Evolutionary conservation across 2,113 vertebrate species (phyloP).

Genomic region (Hiodon alosoides): DNA sequence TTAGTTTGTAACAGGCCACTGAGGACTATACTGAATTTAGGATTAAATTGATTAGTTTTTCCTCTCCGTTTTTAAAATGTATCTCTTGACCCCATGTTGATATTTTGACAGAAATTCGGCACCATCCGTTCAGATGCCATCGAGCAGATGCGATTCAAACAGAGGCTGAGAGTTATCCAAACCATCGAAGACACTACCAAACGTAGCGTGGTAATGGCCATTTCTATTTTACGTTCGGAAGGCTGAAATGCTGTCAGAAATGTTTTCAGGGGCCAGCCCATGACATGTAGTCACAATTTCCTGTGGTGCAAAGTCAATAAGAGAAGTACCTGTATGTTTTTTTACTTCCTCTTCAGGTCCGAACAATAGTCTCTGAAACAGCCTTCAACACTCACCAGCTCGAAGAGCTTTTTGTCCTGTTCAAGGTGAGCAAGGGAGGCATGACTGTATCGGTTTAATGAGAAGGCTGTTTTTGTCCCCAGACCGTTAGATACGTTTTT

Average conservation of each 20-base stretch:
- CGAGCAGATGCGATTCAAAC: constrained; percentile 97
- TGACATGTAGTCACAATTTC: neutral
- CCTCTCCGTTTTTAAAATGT: too few relatives aligned
- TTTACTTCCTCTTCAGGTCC: constrained; percentile 64
- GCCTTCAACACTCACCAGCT: constrained; percentile 85
- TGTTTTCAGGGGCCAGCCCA: too few relatives aligned
- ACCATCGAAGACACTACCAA: constrained; percentile 95
- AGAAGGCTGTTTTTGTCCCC: too few relatives aligned
- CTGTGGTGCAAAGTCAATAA: neutral
- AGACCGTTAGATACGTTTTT: too few relatives aligned
- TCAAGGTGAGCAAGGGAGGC: constrained; percentile 72
- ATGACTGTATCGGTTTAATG: too few relatives aligned
- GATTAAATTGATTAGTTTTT: neutral
- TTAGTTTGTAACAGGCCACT: neutral
- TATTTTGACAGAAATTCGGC: constrained; percentile 80
- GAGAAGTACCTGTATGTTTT: neutral
- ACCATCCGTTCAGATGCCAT: constrained; percentile 89
- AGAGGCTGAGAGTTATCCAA: constrained; percentile 93
- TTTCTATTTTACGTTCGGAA: too few relatives aligned
- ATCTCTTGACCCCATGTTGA: neutral
- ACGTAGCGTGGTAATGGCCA: constrained; percentile 82
- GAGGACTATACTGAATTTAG: neutral
- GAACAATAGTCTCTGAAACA: constrained; percentile 91
- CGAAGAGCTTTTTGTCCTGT: constrained; percentile 88
- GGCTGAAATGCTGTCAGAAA: neutral